Percentiles rank a stretch among this genome's conserved stretches.
These are phyloP conservation scores for Enteromius viviparus DNA, from an alignment of 2,797 vertebrate species.

Conservation along the genomic window DNA sequence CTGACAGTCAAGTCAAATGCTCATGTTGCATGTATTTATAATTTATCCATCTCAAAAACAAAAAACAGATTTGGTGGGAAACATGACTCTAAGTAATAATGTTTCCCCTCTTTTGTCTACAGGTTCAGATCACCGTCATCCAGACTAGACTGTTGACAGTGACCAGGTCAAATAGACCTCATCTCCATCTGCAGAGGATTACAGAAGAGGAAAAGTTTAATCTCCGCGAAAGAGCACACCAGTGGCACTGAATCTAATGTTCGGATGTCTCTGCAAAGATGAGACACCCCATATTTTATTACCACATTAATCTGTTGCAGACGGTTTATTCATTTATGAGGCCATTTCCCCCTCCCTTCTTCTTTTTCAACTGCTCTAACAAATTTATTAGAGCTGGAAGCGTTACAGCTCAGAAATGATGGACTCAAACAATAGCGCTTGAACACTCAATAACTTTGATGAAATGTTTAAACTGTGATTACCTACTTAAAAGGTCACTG, in stretches of 20 bases:
- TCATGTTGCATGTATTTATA: background rate
- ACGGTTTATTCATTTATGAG: conserved; percentile 74
- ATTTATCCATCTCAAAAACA: background rate
- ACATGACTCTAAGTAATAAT: background rate
- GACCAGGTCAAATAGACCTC: conserved; percentile 48
- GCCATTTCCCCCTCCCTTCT: conserved; percentile 63
- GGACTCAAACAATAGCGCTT: conserved; percentile 63
- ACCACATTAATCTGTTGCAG: conserved; percentile 70
- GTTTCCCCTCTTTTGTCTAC: background rate
- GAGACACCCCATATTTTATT: conserved; percentile 64
- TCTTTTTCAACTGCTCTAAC: conserved; percentile 58
- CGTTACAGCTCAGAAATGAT: conserved; percentile 61
- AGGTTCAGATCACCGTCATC: background rate
- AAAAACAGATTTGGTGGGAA: background rate
- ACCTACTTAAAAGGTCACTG: conserved; percentile 57
- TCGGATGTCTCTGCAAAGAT: conserved; percentile 59
- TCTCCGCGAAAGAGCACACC: conserved; percentile 17
- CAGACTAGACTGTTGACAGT: background rate
- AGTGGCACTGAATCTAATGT: conserved; percentile 60
- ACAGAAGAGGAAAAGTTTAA: conserved; percentile 50
- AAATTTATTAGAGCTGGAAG: conserved; percentile 66
- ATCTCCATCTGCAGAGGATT: conserved; percentile 54
- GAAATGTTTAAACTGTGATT: conserved; percentile 58
- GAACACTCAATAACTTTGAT: conserved; percentile 65
- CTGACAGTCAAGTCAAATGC: background rate